Conservation (phyloP, 2,888 invertebrate genomes). For the Melanostoma mellinum region DNA sequence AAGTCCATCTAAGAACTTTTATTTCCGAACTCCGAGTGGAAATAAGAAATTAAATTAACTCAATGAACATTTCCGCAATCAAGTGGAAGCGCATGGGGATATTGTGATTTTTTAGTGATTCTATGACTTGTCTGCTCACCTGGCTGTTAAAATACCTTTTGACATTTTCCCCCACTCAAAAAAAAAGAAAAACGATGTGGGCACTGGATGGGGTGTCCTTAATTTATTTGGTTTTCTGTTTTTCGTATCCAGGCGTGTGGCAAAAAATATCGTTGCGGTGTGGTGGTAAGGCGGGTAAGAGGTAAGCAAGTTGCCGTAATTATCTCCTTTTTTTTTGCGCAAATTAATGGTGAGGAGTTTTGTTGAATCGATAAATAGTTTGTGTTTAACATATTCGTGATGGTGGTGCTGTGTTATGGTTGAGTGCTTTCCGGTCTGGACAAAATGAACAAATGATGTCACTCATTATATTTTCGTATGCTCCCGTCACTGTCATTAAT, state of each 20-base stretch:
- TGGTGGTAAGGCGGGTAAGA: too few species aligned
- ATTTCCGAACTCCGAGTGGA: slow-evolving; percentile 55
- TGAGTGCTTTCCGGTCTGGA: neutral
- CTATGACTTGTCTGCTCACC: slow-evolving; percentile 35
- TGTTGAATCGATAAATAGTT: slow-evolving; percentile 6
- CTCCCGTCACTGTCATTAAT: too few species aligned
- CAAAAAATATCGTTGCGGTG: too few species aligned
- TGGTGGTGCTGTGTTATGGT: neutral
- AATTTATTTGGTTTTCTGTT: slow-evolving; percentile 9
- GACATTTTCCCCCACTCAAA: slow-evolving; percentile 40
- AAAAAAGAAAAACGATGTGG: neutral
- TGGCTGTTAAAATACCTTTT: slow-evolving; percentile 60
- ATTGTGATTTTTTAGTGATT: slow-evolving; percentile 25
- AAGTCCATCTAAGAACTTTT: slow-evolving; percentile 48
- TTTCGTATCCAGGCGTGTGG: neutral
- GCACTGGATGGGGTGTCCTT: neutral
- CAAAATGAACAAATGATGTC: too few species aligned
- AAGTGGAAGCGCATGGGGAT: slow-evolving; percentile 74
- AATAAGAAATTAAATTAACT: slow-evolving; percentile 78
- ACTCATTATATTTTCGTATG: too few species aligned
- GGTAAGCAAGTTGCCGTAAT: too few species aligned
- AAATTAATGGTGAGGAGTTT: slow-evolving; percentile 6
- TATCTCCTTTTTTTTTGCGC: too few species aligned
- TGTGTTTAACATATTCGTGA: neutral
- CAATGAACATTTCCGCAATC: slow-evolving; percentile 80